Conservation (phyloP, 2,797 vertebrate species). For the Lepus oiostolus region DNA sequence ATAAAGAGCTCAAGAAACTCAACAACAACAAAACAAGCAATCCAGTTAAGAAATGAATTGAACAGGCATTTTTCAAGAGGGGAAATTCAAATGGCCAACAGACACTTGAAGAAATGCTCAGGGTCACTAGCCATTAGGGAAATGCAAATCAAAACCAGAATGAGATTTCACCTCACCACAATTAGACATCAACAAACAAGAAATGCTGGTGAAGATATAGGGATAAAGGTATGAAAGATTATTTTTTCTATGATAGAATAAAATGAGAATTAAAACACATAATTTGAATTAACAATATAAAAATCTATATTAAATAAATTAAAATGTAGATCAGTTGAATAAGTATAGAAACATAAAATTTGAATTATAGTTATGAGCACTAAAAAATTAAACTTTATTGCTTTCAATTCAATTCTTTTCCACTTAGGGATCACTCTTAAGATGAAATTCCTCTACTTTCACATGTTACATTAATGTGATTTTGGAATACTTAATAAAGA, state of each 20-base stretch:
- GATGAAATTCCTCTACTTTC: neutral
- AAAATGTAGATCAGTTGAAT: slow-evolving; percentile 42
- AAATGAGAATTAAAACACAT: slow-evolving; percentile 60
- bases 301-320: slow-evolving; percentile 43
- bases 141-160: no score
- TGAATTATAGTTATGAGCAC: neutral
- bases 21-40: no score
- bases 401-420: neutral
- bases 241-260: slow-evolving; percentile 31
- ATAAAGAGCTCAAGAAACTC: no score
- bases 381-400: slow-evolving; percentile 7
- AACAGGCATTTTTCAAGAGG: no score
- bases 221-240: slow-evolving; percentile 20
- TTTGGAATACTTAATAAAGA: neutral
- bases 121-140: no score
- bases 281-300: slow-evolving; percentile 60
- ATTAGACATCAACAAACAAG: no score
- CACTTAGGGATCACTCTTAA: neutral
- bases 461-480: neutral
- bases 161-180: no score
- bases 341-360: slow-evolving; percentile 42
- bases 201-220: no score
- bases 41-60: no score
- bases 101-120: no score
- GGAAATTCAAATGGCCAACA: no score